Base-by-base conservation (phyloP, 2,113 vertebrate genomes). In the Cottus gobio region DNA sequence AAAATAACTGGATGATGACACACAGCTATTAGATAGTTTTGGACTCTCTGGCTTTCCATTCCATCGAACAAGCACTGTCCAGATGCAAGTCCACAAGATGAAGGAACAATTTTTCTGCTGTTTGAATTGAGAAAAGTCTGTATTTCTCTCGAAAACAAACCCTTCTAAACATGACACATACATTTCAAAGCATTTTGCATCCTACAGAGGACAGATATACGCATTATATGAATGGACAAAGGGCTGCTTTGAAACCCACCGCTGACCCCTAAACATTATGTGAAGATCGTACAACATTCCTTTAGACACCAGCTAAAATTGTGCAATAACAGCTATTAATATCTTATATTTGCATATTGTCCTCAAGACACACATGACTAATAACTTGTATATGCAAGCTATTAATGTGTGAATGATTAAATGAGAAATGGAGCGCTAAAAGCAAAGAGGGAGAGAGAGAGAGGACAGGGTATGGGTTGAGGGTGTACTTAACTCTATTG, bases 401-500 rank as follows among this genome's bases (percentile, higher is more conserved):
- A 44, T 63, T 37, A 42, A 18, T 70, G 12, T 81, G 52, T 39
- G 61, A 26, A 10, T 70, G 69, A 62, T 84, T 77, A 26, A 77
- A 24, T 36, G 44, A 30, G 30, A 69, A 82, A 63, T 61, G 8
- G 42, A 46, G 37, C 1, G 5, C 36, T 42, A 71, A 68, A 31
- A 18, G 52, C 58, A 61, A 39, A 68, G 60, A 69, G 66, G 75
- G 58, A 67, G 66, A 77, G 58, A 67, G 44, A 63, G 54, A 39
- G 70, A 78, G 26, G 75, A 72, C 75, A 71, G 78, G 69, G 57
- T 83, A 56, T 50, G 64, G 86, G 89, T 91, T 85, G 87, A 91
- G 93, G 80, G 86, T 73, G 78, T 89, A 89, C 91, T 91, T 92
- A 90, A 89, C 90, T 89, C 80, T 73, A 80, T 90, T 90, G 85